A percentile compares a stretch with the other conserved stretches of the same genome.
Evolutionary conservation across 2,113 vertebrate species (phyloP).

Genomic region (Oceanites oceanicus): DNA sequence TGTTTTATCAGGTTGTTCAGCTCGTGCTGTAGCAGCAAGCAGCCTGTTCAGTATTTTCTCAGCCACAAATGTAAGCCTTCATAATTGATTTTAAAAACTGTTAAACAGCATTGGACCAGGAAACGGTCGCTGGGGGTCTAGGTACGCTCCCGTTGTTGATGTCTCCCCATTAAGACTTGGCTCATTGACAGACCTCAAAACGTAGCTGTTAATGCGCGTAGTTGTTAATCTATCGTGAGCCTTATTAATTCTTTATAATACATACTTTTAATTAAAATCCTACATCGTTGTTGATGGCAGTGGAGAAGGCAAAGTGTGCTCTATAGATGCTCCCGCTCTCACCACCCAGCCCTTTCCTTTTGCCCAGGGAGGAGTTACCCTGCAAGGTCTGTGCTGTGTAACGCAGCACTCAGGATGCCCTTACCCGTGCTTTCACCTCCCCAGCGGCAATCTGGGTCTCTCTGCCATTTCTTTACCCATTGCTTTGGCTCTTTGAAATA

Average conservation of each 20-base stretch:
- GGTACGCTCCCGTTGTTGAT: neutral
- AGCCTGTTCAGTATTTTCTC: neutral
- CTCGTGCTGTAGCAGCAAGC: neutral
- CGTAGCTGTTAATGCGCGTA: neutral
- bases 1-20: neutral
- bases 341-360: neutral
- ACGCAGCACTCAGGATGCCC: neutral
- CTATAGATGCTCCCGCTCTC: neutral
- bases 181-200: neutral
- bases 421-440: neutral
- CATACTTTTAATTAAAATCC: neutral
- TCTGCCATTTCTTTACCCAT: neutral
- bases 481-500: neutral
- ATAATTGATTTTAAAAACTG: neutral
- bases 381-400: neutral
- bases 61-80: neutral
- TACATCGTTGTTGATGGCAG: neutral
- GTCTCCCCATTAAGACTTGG: neutral
- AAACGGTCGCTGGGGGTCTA: neutral
- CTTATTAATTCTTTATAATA: conserved; percentile 1
- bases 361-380: neutral
- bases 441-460: neutral
- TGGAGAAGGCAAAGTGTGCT: neutral
- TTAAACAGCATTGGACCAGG: neutral
- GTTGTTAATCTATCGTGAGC: neutral